Percentiles rank a stretch among this genome's conserved stretches.
Conservation (phyloP, 2,888 invertebrate species). For the Drosophila koepferae region DNA sequence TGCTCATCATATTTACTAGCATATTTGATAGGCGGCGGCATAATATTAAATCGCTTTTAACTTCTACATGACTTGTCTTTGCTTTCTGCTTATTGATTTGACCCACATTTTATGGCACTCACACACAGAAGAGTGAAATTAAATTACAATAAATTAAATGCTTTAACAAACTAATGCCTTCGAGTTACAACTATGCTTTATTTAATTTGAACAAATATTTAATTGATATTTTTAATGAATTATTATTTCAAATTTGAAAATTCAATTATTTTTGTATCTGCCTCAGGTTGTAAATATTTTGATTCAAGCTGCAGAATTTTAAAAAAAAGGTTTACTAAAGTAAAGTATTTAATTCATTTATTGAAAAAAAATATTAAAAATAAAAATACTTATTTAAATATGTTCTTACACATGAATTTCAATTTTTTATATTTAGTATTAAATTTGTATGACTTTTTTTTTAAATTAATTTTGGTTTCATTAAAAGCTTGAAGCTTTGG, state of each 20-base stretch:
- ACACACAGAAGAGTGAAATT: conserved; percentile 13
- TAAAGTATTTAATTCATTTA: too few species aligned
- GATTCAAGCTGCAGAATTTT: too few species aligned
- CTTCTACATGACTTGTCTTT: conserved; percentile 31
- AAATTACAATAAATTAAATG: conserved; percentile 37
- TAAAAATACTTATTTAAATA: too few species aligned
- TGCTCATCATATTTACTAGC: conserved; percentile 68
- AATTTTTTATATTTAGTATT: too few species aligned
- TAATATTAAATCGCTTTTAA: conserved; percentile 61
- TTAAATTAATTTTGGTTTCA: too few species aligned
- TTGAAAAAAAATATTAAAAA: too few species aligned
- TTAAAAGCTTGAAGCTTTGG: too few species aligned
- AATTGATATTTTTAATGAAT: background rate
- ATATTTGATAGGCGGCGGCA: conserved; percentile 44
- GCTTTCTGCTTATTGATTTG: conserved; percentile 47
- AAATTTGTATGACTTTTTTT: too few species aligned
- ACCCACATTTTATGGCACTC: conserved; percentile 43
- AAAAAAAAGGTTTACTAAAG: too few species aligned
- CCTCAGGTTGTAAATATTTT: too few species aligned
- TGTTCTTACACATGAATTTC: too few species aligned
- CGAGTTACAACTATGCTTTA: conserved; percentile 6
- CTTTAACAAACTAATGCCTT: conserved; percentile 16
- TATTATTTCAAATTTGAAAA: background rate
- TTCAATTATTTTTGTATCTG: conserved; percentile 6
- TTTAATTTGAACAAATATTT: background rate